Base-by-base conservation (phyloP, 2,888 invertebrate species). In the Sminthurides aquaticus region DNA sequence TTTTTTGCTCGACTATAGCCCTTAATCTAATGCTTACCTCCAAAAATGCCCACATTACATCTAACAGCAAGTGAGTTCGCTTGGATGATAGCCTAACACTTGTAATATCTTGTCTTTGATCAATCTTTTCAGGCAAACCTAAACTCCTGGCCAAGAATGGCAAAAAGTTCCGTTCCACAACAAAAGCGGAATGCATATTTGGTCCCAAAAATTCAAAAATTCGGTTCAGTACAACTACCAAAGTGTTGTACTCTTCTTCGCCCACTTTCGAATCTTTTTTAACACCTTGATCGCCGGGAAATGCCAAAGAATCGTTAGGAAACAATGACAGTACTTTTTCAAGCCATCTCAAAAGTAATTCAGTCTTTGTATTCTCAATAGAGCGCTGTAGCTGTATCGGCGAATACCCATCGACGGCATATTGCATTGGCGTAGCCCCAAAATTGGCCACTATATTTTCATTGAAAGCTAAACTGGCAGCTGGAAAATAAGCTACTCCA, bases 381-480 rank as follows among this genome's bases (percentile, higher is more conserved):
- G 70, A 65, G 62, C 68, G 67, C 60, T 67, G 68, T 5, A 62
- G 66, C 79, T 90, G 89, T 0, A 89, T 77, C 0, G 89, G 84
- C n/a, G 81, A 79, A 76, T 81, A 90, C 0, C 85, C 86, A 1
- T 82, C 79, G 2, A 89, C 79, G 0, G 89, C 88, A 77, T 87
- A 87, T 55, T 84, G 84, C 69, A 82, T 78, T 1, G 87, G 87
- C 1, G 83, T 82, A 29, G 83, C 82, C 54, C 91, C 91, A 77
- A 91, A 91, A 78, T 91, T 91, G 0, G 87, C 88, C 65, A 86
- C 85, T 0, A 91, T 77, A 71, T 85, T 86, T 77, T 91, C 90
- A 56, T 85, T 85, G 77, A 85, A 85, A 0, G 89, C 88, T 43
- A 91, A 77, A 22, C 89, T 90, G 0, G 90, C 86, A 0, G 90